A percentile compares a stretch with the other conserved stretches of the same genome.
Conservation (phyloP, 1,140 invertebrate genomes). For the Theocolax elegans region DNA sequence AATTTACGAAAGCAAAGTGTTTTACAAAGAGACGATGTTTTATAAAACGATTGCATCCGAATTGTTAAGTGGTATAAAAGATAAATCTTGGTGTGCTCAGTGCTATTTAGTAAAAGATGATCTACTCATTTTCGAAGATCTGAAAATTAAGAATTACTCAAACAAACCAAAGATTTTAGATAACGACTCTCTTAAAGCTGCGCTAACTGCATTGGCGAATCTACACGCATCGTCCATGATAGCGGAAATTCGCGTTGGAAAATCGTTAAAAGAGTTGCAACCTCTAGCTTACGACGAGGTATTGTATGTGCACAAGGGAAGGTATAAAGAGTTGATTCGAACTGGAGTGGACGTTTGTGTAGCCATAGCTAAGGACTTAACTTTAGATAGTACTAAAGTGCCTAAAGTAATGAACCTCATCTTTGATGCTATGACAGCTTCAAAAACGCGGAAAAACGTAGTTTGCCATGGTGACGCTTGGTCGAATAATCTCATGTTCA, state of each 20-base stretch:
- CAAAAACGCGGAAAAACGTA: background rate
- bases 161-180: background rate
- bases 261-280: background rate
- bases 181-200: background rate
- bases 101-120: background rate
- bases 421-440: background rate
- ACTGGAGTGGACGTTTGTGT: background rate
- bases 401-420: too few relatives aligned
- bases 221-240: conserved; percentile 24
- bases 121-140: background rate
- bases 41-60: background rate
- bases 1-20: background rate
- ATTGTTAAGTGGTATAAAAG: background rate
- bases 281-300: background rate
- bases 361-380: background rate
- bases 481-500: conserved; percentile 10
- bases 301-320: background rate
- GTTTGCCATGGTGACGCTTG: conserved; percentile 4
- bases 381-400: background rate
- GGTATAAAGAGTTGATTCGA: background rate
- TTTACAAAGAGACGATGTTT: background rate
- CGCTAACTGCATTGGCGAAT: background rate
- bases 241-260: background rate
- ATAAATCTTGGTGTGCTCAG: background rate
- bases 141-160: background rate